Percentiles rank a stretch among this genome's conserved stretches.
Conservation (phyloP, 2,888 invertebrate species). For the Drosophila bunnanda region DNA sequence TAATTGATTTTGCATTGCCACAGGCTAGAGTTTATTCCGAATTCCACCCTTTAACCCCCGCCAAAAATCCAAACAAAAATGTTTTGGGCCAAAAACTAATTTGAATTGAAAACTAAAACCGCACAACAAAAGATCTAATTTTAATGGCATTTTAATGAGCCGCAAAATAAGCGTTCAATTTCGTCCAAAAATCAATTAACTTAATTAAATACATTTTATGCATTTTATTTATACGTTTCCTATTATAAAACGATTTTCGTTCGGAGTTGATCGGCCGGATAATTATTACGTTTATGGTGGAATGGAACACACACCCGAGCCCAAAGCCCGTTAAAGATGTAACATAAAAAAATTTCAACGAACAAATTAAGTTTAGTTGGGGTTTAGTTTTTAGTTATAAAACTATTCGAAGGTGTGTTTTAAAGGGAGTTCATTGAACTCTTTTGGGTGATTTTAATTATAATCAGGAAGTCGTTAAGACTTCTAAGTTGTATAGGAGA, state of each 20-base stretch:
- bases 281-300: slow-evolving; percentile 38
- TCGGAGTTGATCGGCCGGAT: slow-evolving; percentile 33
- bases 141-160: slow-evolving; percentile 78
- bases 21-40: background rate
- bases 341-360: slow-evolving; percentile 17
- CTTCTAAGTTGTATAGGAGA: background rate
- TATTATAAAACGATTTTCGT: slow-evolving; percentile 58
- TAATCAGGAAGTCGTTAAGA: slow-evolving; percentile 9
- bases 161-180: slow-evolving; percentile 63
- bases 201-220: slow-evolving; percentile 61
- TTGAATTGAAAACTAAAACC: slow-evolving; percentile 33
- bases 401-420: slow-evolving; percentile 3
- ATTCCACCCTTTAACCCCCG: slow-evolving; percentile 13
- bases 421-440: slow-evolving; percentile 11
- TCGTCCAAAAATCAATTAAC: slow-evolving; percentile 63
- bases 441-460: slow-evolving; percentile 1
- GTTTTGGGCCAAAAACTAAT: slow-evolving; percentile 32
- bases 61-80: background rate
- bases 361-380: slow-evolving; percentile 5
- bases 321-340: slow-evolving; percentile 22
- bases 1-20: slow-evolving; percentile 13
- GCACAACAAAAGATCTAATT: slow-evolving; percentile 50
- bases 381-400: background rate
- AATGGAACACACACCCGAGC: slow-evolving; percentile 11
- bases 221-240: slow-evolving; percentile 25